These are phyloP conservation scores for Cyprinodon brontotheroides DNA, from an alignment of 2,113 vertebrate genomes.

Conservation along the genomic window DNA sequence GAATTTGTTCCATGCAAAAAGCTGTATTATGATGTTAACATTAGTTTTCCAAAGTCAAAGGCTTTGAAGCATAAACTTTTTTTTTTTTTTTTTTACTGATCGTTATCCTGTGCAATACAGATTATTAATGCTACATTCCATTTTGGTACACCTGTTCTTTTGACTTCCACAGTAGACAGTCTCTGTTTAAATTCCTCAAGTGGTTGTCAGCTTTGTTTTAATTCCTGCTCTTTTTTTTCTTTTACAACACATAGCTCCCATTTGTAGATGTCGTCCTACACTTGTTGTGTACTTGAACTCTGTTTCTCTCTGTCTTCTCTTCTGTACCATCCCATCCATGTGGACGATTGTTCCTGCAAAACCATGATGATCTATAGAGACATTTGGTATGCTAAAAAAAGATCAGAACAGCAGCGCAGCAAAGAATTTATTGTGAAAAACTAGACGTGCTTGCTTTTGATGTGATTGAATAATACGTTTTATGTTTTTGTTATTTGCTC, in stretches of 20 bases:
- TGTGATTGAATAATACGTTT: slow-evolving; percentile 64
- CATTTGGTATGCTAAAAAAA: slow-evolving; percentile 86
- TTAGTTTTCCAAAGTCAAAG: not conserved
- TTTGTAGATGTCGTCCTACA: slow-evolving; percentile 64
- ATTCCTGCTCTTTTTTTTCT: slow-evolving; percentile 28
- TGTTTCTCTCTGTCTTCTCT: slow-evolving; percentile 78
- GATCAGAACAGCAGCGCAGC: slow-evolving; percentile 77
- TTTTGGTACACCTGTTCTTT: slow-evolving; percentile 43
- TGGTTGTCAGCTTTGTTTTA: slow-evolving; percentile 38
- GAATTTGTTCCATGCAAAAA: not conserved
- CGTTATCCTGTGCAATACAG: slow-evolving; percentile 41
- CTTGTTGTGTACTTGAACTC: slow-evolving; percentile 77
- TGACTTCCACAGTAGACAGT: slow-evolving; percentile 13
- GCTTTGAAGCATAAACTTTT: not conserved
- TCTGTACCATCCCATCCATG: slow-evolving; percentile 86
- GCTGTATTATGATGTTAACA: not conserved
- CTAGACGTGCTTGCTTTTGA: slow-evolving; percentile 59
- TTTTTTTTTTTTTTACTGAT: not conserved
- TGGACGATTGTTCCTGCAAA: slow-evolving; percentile 89
- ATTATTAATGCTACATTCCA: slow-evolving; percentile 13
- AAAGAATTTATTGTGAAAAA: slow-evolving; percentile 50
- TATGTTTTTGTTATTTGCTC: slow-evolving; percentile 64
- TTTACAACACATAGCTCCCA: slow-evolving; percentile 57
- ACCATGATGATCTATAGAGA: slow-evolving; percentile 88
- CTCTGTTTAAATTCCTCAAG: slow-evolving; percentile 38